A percentile compares a stretch with the other conserved stretches of the same genome.
Evolutionary conservation across 2,113 vertebrate genomes (phyloP).

Genomic region (Phycodurus eques): DNA sequence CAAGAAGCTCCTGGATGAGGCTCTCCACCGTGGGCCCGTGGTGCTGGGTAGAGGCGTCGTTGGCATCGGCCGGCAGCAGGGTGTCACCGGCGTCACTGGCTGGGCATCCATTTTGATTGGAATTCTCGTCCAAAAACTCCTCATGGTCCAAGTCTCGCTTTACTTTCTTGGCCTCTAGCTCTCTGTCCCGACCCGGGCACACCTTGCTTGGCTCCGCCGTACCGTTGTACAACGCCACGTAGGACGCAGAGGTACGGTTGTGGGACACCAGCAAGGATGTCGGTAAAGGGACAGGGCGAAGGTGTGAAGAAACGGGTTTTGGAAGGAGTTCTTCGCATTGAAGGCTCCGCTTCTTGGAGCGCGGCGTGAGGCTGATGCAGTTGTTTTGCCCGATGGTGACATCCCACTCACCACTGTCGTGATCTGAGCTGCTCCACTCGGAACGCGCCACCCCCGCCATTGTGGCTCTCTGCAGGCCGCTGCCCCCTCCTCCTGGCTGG

Average conservation of each 20-base stretch:
- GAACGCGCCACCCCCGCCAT: conserved; percentile 63
- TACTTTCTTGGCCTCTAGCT: conserved; percentile 80
- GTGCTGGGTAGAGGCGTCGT: conserved; percentile 22
- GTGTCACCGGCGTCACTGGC: conserved; percentile 26
- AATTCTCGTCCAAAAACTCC: conserved; percentile 58
- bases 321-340: conserved; percentile 72
- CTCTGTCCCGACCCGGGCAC: conserved; percentile 61
- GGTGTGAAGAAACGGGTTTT: conserved; percentile 54
- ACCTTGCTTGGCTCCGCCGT: conserved; percentile 52
- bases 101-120: conserved; percentile 52
- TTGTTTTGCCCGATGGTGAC: conserved; percentile 74
- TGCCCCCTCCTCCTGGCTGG: conserved; percentile 41
- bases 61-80: conserved; percentile 16
- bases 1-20: conserved; percentile 79
- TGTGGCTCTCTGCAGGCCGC: conserved; percentile 66
- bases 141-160: conserved; percentile 70
- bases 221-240: conserved; percentile 64
- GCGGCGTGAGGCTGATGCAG: conserved; percentile 76
- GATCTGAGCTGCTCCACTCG: conserved; percentile 72
- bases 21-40: conserved; percentile 66
- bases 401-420: conserved; percentile 80
- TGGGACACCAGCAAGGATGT: conserved; percentile 24
- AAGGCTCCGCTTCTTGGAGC: conserved; percentile 89
- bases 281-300: conserved; percentile 20
- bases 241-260: conserved; percentile 38